These are phyloP conservation scores for Cryptoleucopteryx plumbea DNA, from an alignment of 2,113 vertebrate genomes.

Conservation along the genomic window DNA sequence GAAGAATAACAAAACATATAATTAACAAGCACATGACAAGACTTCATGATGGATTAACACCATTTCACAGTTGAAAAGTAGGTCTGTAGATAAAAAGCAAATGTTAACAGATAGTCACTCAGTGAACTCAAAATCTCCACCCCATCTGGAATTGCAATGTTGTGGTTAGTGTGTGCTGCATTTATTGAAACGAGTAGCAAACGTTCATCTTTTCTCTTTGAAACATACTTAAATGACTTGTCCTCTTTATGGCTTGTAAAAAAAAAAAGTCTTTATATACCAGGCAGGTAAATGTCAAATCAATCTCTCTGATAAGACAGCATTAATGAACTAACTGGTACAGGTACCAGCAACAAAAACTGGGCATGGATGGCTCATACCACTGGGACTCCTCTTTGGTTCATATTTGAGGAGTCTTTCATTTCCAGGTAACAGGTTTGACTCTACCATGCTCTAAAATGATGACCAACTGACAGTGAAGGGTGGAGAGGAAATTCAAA, in stretches of 20 bases:
- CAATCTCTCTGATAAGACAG: not conserved
- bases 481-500: not conserved
- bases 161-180: not conserved
- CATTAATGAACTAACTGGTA: not conserved
- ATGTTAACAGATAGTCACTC: constrained; percentile 7
- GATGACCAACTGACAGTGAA: not conserved
- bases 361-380: not conserved
- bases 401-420: not conserved
- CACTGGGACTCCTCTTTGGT: not conserved
- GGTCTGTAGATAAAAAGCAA: constrained; percentile 33
- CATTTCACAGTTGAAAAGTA: constrained; percentile 24
- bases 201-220: not conserved
- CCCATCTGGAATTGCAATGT: not conserved
- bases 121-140: constrained; percentile 43
- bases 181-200: not conserved
- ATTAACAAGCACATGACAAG: not conserved
- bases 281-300: not conserved
- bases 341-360: not conserved
- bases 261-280: not conserved
- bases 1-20: not conserved
- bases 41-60: constrained; percentile 61
- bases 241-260: not conserved
- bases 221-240: not conserved
- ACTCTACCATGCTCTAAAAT: not conserved
- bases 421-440: not conserved